These are phyloP conservation scores for Psophia crepitans DNA, from an alignment of 2,113 vertebrate genomes.

Conservation along the genomic window DNA sequence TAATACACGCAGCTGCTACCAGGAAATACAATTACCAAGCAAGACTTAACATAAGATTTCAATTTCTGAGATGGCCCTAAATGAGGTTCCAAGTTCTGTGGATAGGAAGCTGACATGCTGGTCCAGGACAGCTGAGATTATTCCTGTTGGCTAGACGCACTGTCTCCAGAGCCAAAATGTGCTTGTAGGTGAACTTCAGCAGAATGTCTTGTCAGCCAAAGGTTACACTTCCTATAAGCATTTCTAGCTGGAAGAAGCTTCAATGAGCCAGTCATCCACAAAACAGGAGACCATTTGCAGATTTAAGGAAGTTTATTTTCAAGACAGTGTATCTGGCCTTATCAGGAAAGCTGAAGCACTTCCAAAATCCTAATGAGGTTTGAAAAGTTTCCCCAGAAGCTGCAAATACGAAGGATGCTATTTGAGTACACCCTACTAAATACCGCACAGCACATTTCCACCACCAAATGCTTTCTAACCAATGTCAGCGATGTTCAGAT, in stretches of 20 bases:
- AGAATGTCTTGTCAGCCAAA: conserved; percentile 34
- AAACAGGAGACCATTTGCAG: background rate
- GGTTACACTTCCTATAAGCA: conserved; percentile 45
- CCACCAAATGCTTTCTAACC: background rate
- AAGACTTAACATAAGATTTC: background rate
- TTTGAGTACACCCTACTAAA: background rate
- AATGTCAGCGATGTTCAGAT: background rate
- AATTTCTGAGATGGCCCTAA: background rate
- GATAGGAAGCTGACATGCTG: conserved; percentile 34
- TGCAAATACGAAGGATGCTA: background rate
- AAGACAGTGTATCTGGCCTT: background rate
- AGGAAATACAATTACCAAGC: conserved; percentile 14
- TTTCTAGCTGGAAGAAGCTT: background rate
- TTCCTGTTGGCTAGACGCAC: conserved; percentile 45
- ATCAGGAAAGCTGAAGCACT: background rate
- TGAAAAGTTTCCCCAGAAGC: background rate
- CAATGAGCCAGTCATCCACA: background rate
- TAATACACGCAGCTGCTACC: conserved; percentile 16
- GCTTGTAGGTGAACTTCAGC: conserved; percentile 39
- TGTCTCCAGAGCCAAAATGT: conserved; percentile 47
- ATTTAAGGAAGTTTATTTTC: background rate
- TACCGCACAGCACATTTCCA: background rate
- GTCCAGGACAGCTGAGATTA: background rate
- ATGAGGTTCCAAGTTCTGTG: background rate
- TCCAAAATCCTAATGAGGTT: background rate